Conservation (phyloP, 2,797 vertebrate genomes). For the Chiloscyllium punctatum region DNA sequence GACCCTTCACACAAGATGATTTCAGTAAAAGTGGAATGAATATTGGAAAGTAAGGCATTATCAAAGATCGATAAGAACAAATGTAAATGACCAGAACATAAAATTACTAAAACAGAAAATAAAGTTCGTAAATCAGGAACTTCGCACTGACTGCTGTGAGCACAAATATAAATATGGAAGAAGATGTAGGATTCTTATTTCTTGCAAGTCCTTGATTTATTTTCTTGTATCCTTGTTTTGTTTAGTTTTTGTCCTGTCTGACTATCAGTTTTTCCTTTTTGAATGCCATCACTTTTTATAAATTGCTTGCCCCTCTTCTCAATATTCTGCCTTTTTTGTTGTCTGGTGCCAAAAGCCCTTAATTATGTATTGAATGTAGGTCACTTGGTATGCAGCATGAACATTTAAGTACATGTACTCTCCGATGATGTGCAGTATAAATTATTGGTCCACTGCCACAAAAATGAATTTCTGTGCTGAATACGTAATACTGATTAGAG, state of each 20-base stretch:
- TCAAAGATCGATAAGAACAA: not conserved
- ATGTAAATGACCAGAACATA: not conserved
- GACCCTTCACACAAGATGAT: not conserved
- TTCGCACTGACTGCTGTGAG: not conserved
- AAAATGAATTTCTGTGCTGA: not conserved
- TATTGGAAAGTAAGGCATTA: not conserved
- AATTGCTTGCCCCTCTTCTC: not conserved
- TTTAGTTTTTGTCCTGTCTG: not conserved
- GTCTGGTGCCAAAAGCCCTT: not conserved
- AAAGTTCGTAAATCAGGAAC: not conserved
- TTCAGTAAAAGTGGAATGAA: not conserved
- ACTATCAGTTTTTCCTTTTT: not conserved
- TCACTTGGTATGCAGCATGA: not conserved
- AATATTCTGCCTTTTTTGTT: not conserved
- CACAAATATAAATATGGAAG: not conserved
- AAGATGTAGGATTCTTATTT: not conserved
- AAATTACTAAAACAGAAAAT: not conserved
- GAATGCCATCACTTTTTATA: not conserved
- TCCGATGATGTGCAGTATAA: not conserved
- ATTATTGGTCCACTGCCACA: not conserved
- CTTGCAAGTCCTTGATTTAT: not conserved
- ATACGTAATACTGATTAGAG: not conserved
- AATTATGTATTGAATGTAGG: not conserved
- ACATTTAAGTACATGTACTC: not conserved
- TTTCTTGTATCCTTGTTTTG: not conserved